Conservation (phyloP, 2,797 vertebrate genomes). For the Eidolon dupreanum region DNA sequence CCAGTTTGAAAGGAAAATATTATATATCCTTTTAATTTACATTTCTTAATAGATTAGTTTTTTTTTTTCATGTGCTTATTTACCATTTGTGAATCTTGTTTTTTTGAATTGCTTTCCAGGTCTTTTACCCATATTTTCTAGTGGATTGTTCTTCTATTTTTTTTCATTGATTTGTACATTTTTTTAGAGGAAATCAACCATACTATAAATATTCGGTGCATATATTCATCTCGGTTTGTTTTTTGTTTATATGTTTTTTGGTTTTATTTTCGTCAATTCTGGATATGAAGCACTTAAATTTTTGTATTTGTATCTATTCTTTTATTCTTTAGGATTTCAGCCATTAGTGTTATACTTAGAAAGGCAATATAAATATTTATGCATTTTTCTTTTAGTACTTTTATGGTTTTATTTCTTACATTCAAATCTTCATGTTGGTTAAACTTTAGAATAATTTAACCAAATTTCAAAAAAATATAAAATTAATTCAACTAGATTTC, state of each 20-base stretch:
- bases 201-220: background rate
- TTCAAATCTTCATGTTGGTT: background rate
- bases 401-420: background rate
- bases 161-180: background rate
- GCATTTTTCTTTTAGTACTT: background rate
- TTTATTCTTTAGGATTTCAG: background rate
- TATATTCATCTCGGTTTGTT: background rate
- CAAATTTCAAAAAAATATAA: background rate
- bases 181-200: background rate
- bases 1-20: background rate
- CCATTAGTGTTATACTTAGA: background rate
- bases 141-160: background rate
- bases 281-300: background rate
- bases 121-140: background rate
- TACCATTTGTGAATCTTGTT: background rate
- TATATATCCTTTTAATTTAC: background rate
- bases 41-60: background rate
- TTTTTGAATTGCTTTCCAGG: background rate
- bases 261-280: background rate
- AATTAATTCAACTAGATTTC: slow-evolving; percentile 8
- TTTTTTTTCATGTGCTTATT: background rate
- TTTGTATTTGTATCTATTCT: background rate
- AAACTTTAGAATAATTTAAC: background rate
- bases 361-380: background rate
- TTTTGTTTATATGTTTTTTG: background rate